Conservation (phyloP, 2,113 vertebrate species). For the Pantherophis guttatus region DNA sequence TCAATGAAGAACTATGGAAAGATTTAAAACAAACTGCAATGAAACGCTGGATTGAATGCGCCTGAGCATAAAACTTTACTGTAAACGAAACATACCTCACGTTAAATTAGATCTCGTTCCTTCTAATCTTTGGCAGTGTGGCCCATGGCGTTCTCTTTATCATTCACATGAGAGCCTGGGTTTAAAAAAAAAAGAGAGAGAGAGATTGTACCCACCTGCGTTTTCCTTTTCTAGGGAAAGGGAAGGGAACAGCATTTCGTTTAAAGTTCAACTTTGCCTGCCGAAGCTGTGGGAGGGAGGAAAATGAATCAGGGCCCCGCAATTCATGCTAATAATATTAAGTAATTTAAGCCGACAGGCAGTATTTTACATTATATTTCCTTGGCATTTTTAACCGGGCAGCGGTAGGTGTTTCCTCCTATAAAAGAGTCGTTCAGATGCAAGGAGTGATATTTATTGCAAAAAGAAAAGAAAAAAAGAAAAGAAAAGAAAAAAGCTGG, state of each 20-base stretch:
- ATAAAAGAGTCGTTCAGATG: not conserved
- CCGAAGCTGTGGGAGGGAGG: slow-evolving; percentile 23
- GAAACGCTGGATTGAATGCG: too few species aligned
- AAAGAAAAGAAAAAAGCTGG: not conserved
- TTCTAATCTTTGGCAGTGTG: not conserved
- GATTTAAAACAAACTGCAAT: too few species aligned
- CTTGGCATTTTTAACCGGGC: slow-evolving; percentile 53
- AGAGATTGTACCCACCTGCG: not conserved
- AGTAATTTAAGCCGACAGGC: slow-evolving; percentile 58
- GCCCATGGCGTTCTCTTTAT: too few species aligned
- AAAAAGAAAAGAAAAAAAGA: not conserved
- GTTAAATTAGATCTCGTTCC: not conserved
- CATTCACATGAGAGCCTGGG: too few species aligned
- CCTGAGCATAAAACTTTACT: too few species aligned
- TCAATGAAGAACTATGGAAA: too few species aligned
- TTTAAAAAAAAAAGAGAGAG: too few species aligned
- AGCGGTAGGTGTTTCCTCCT: slow-evolving; percentile 50
- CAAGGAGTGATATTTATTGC: fast-evolving
- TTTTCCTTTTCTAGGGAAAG: not conserved
- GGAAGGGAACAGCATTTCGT: fast-evolving
- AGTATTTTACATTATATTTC: slow-evolving; percentile 47
- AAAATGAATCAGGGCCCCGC: slow-evolving; percentile 17
- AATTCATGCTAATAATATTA: slow-evolving; percentile 51
- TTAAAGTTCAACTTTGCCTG: slow-evolving; percentile 25
- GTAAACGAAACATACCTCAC: not conserved